Conservation (phyloP, 2,797 vertebrate genomes). For the Dromococcyx pavoninus region DNA sequence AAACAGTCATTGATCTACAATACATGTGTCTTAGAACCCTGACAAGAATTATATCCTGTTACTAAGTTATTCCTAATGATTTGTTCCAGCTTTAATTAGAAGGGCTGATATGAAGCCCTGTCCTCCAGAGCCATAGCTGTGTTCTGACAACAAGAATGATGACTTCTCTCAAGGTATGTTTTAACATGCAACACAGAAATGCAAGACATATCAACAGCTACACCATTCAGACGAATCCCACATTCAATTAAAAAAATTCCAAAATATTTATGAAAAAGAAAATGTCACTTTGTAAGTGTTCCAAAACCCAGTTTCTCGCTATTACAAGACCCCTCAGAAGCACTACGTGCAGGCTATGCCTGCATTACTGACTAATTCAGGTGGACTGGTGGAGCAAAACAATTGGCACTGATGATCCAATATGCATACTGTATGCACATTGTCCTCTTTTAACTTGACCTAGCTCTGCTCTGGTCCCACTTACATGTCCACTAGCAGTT, state of each 20-base stretch:
- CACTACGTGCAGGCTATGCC: background rate
- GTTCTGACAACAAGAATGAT: background rate
- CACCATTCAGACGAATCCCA: background rate
- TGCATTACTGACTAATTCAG: background rate
- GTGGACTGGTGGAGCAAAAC: background rate
- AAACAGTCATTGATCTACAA: background rate
- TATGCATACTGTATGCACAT: fast-evolving
- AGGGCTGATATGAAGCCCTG: background rate
- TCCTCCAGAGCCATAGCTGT: background rate
- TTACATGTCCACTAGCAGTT: background rate
- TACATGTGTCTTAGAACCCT: background rate
- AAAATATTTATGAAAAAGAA: background rate
- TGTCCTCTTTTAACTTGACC: background rate
- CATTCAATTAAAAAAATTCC: background rate
- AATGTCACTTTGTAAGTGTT: background rate
- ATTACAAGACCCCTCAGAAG: background rate
- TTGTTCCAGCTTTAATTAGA: background rate
- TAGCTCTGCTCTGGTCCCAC: background rate
- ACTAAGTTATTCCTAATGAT: background rate
- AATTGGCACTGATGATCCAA: background rate
- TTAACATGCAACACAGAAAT: background rate
- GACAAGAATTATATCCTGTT: background rate
- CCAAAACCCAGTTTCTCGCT: background rate
- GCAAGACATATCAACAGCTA: background rate
- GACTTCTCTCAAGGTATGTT: background rate